phyloP scores from a whole-genome alignment of 2,888 invertebrate species.

The Phalangium opilio region DNA sequence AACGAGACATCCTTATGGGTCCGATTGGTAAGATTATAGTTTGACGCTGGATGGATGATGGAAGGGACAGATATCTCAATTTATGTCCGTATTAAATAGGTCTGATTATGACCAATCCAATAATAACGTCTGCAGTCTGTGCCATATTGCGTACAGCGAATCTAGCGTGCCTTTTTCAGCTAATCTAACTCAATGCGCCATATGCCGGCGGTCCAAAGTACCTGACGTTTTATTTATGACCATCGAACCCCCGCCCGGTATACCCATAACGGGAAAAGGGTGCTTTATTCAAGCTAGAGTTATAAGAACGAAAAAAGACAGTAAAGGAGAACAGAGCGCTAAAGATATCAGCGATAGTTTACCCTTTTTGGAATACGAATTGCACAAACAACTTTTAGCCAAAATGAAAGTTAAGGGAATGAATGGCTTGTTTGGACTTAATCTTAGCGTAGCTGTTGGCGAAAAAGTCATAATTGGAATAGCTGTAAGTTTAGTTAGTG shows the following conservation, averaged over 20 bases:
- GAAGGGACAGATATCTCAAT: too few relatives aligned
- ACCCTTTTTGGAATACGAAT: constrained; percentile 62
- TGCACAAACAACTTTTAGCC: constrained; percentile 75
- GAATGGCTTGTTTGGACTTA: constrained; percentile 80
- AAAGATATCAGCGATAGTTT: constrained; percentile 65
- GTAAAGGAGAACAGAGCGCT: constrained; percentile 33
- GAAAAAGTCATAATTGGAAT: constrained; percentile 74
- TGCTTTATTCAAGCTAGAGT: constrained; percentile 36
- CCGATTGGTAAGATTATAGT: constrained; percentile 10
- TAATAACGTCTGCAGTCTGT: constrained; percentile 37
- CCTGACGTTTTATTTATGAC: constrained; percentile 82
- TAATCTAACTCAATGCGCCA: constrained; percentile 51
- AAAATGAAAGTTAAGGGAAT: constrained; percentile 82
- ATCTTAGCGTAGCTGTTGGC: constrained; percentile 62
- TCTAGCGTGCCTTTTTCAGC: constrained; percentile 54
- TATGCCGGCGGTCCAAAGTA: constrained; percentile 62
- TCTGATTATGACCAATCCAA: constrained; percentile 17
- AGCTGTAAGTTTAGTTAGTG: constrained; percentile 37
- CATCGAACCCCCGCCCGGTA: constrained; percentile 60
- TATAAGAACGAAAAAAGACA: constrained; percentile 25
- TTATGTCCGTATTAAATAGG: background rate
- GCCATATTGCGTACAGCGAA: constrained; percentile 72
- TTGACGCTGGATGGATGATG: background rate
- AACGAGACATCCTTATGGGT: constrained; percentile 5
- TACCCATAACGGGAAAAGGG: constrained; percentile 50